Conservation (phyloP, 2,113 vertebrate species). For the Albula glossodonta region DNA sequence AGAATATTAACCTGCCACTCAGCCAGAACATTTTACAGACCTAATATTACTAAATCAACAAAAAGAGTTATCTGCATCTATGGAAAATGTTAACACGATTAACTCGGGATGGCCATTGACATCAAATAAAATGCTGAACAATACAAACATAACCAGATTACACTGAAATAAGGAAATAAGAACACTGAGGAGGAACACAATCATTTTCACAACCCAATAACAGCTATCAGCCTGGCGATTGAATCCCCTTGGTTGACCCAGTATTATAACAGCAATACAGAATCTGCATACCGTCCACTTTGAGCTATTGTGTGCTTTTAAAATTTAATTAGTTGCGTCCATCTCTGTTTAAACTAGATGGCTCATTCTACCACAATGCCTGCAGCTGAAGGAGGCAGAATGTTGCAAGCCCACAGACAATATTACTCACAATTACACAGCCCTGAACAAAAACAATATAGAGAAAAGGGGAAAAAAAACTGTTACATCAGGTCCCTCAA, state of each 20-base stretch:
- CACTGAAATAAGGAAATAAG: background rate
- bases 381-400: background rate
- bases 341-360: conserved; percentile 14
- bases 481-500: conserved; percentile 21
- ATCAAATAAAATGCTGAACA: background rate
- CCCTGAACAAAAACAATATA: conserved; percentile 18
- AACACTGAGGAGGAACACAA: background rate
- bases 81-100: background rate
- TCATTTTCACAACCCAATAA: background rate
- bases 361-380: background rate
- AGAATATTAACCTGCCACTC: background rate
- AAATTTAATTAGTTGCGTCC: conserved; percentile 1
- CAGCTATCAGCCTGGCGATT: background rate
- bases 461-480: conserved; percentile 1
- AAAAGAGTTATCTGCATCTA: background rate
- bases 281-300: background rate
- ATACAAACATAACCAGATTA: background rate
- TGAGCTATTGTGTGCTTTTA: background rate
- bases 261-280: background rate
- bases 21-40: background rate
- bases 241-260: background rate
- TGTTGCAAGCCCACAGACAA: background rate
- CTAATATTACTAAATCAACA: background rate
- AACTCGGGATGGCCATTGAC: background rate
- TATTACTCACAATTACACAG: background rate